Conservation (phyloP, 2,888 invertebrate genomes). For the Pseudococcus longispinus region DNA sequence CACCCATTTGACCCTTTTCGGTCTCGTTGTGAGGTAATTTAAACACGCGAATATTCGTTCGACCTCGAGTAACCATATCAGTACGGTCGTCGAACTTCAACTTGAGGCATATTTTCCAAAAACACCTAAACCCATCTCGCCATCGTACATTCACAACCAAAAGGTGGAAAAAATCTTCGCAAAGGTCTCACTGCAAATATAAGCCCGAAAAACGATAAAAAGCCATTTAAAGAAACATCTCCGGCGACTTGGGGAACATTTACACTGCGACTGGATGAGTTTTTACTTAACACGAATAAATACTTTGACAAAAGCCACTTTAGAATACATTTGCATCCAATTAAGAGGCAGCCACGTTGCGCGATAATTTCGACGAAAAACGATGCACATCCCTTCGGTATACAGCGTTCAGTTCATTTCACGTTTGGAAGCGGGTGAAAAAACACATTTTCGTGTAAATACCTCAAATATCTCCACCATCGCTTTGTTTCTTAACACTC, state of each 20-base stretch:
- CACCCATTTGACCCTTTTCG: neutral
- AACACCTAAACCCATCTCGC: neutral
- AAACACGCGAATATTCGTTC: neutral
- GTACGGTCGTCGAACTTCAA: neutral
- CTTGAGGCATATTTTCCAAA: neutral
- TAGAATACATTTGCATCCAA: constrained; percentile 46
- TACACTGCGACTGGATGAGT: neutral
- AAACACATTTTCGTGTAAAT: neutral
- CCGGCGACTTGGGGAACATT: neutral
- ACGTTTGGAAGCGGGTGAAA: neutral
- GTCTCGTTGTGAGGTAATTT: neutral
- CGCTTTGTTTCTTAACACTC: neutral
- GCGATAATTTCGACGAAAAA: constrained; percentile 10
- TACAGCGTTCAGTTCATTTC: neutral
- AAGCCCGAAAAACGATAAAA: neutral
- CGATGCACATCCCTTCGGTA: neutral
- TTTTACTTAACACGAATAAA: constrained; percentile 29
- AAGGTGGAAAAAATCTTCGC: neutral
- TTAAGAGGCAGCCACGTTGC: neutral
- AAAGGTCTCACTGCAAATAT: no score
- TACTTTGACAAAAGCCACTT: constrained; percentile 34
- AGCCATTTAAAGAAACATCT: neutral
- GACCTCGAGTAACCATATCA: neutral
- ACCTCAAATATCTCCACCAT: neutral
- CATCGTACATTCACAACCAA: neutral